Percentiles rank a stretch among this genome's conserved stretches.
Conservation (phyloP, 2,797 vertebrate species). For the Amphiprion clarkii region DNA sequence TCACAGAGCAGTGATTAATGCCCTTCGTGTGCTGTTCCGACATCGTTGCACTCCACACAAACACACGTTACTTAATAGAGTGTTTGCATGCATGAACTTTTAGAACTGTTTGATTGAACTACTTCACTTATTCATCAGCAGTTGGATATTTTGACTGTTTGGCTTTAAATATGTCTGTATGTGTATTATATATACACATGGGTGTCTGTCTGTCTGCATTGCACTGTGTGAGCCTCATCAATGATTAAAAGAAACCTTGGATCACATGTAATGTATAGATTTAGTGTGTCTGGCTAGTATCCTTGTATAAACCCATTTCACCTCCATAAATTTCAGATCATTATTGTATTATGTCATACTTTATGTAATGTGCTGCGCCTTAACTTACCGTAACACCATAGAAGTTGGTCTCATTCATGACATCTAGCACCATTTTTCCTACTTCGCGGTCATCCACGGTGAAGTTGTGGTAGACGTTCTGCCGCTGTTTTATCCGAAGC, state of each 20-base stretch:
- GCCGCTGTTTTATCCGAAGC: slow-evolving; percentile 89
- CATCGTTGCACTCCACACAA: slow-evolving; percentile 20
- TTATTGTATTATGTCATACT: background rate
- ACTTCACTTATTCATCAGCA: background rate
- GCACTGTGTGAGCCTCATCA: background rate
- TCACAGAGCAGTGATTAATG: slow-evolving; percentile 46
- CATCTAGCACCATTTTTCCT: slow-evolving; percentile 95
- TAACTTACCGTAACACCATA: slow-evolving; percentile 95
- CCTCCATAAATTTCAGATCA: too few relatives aligned
- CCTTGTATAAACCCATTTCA: background rate
- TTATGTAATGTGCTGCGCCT: background rate
- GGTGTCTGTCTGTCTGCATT: background rate
- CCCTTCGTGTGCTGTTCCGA: slow-evolving; percentile 25
- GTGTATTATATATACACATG: background rate
- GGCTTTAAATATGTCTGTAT: background rate
- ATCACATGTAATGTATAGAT: background rate
- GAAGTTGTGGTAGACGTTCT: slow-evolving; percentile 93
- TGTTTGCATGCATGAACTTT: background rate
- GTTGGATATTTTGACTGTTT: background rate
- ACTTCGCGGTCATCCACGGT: slow-evolving; percentile 95
- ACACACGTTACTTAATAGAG: background rate
- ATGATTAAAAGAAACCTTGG: slow-evolving; percentile 4
- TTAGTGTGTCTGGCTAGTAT: background rate
- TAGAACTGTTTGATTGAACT: background rate
- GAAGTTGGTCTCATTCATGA: slow-evolving; percentile 99